Base-by-base conservation (phyloP, 2,888 invertebrate species). In the Gonocerus acuteangulatus region DNA sequence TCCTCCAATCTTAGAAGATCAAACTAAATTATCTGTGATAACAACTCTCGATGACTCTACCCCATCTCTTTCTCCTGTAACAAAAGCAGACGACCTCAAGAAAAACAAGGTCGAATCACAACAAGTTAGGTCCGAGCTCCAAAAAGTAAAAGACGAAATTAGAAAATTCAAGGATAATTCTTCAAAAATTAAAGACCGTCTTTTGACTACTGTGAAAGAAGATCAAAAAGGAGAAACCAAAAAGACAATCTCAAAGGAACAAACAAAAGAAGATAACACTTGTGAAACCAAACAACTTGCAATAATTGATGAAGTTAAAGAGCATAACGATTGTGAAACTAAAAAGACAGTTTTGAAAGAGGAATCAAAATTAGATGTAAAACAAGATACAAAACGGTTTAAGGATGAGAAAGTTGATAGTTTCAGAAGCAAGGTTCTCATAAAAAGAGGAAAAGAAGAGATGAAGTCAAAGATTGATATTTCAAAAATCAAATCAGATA, bases 1-100 rank as follows among this genome's bases (percentile, higher is more conserved):
- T n/a, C 63, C 61, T 13, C 61, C 65, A 39, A 21, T 65, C 13
- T 36, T 61, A 6, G 65, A 67, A 54, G 67, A 67, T 42, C 60
- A 65, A 47, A 65, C 63, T 9, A 65, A 65, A 44, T 13, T 62
- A 3, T 34, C 52, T 15, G 48, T 44, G 1, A 16, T 23, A 2
- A 48, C 39, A n/a, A 16, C 56, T 36, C 16, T 61, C n/a, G 61
- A 62, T 34, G 62, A 56, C 1, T 36, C 60, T 2, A 65, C 65
- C 19, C 65, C 65, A 11, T 60, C 65, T 1, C 57, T 65, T 9
- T 62, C 65, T 9, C 65, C 65, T 1, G 21, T 62, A 6, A 48
- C 62, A 2, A 52, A 66, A 58, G 44, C 44, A n/a, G 51, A 48
- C 19, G 36, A 21, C 4, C 34, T n/a, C 4, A 54, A 63, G 54